Conservation (phyloP, 1,140 invertebrate species). For the Bombus soroeensis region DNA sequence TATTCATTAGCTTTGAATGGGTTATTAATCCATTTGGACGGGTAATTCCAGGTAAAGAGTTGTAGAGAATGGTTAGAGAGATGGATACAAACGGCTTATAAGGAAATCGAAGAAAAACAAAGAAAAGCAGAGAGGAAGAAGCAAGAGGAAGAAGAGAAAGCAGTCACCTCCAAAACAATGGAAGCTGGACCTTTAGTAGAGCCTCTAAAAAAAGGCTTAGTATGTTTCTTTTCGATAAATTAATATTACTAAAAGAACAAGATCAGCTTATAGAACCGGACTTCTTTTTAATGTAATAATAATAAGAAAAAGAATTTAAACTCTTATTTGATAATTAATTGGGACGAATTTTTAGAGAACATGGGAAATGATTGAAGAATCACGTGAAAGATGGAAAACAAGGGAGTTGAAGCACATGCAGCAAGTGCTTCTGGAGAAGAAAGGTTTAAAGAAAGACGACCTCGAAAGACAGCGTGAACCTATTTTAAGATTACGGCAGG, state of each 20-base stretch:
- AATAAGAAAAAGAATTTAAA: background rate
- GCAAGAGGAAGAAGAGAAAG: slow-evolving; percentile 49
- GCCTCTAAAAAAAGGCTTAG: background rate
- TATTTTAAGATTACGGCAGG: slow-evolving; percentile 77
- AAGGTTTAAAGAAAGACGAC: slow-evolving; percentile 80
- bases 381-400: slow-evolving; percentile 74
- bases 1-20: background rate
- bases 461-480: slow-evolving; percentile 79
- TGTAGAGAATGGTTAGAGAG: slow-evolving; percentile 64
- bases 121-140: slow-evolving; percentile 53
- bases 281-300: too few relatives aligned
- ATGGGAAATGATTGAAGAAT: slow-evolving; percentile 76
- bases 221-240: background rate
- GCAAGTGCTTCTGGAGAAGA: slow-evolving; percentile 79
- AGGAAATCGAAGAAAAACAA: slow-evolving; percentile 48
- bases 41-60: slow-evolving; percentile 57
- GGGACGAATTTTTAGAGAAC: slow-evolving; percentile 34
- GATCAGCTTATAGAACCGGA: too few relatives aligned
- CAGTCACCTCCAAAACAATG: slow-evolving; percentile 46
- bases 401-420: slow-evolving; percentile 82
- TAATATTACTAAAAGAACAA: background rate
- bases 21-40: too few relatives aligned
- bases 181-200: slow-evolving; percentile 33
- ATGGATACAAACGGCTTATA: slow-evolving; percentile 56
- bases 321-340: background rate